Evolutionary conservation across 2,113 vertebrate species (phyloP).

Genomic region (Hypomesus transpacificus): DNA sequence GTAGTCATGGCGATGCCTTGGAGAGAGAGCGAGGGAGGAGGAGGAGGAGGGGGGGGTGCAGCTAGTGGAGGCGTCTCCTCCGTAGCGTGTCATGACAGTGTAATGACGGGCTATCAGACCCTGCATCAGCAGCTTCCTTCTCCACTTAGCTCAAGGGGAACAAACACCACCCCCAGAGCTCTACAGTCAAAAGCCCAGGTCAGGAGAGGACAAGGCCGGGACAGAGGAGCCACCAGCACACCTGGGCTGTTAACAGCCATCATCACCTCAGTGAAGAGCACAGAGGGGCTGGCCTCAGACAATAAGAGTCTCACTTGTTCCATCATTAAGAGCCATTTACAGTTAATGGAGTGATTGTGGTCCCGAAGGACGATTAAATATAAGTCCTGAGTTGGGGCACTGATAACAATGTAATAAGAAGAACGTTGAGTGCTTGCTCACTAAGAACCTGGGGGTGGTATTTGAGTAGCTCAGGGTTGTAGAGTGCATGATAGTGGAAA

Average conservation of each 20-base stretch:
- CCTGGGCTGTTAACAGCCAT: conserved; percentile 11
- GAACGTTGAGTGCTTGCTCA: too few relatives aligned
- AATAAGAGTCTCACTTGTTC: conserved; percentile 11
- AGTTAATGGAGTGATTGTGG: conserved; percentile 19
- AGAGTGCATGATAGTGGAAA: too few relatives aligned
- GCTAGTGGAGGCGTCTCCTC: conserved; percentile 29
- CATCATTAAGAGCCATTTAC: conserved; percentile 29
- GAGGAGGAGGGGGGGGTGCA: not conserved
- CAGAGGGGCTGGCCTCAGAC: not conserved
- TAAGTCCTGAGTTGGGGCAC: too few relatives aligned
- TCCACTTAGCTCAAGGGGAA: not conserved
- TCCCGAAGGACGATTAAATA: not conserved
- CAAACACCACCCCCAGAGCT: not conserved
- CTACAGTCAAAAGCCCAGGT: not conserved
- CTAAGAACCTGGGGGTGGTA: too few relatives aligned
- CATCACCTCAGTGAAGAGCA: not conserved
- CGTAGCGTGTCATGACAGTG: conserved; percentile 35
- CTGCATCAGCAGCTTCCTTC: conserved; percentile 1
- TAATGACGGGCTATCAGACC: conserved; percentile 35
- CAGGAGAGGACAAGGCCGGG: not conserved
- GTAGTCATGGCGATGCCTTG: conserved; percentile 47
- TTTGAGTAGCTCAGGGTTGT: too few relatives aligned
- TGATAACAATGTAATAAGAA: too few relatives aligned
- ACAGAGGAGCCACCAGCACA: not conserved
- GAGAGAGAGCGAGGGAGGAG: too few relatives aligned